phyloP scores from a whole-genome alignment of 2,113 vertebrate genomes.

The Montifringilla adamsi region DNA sequence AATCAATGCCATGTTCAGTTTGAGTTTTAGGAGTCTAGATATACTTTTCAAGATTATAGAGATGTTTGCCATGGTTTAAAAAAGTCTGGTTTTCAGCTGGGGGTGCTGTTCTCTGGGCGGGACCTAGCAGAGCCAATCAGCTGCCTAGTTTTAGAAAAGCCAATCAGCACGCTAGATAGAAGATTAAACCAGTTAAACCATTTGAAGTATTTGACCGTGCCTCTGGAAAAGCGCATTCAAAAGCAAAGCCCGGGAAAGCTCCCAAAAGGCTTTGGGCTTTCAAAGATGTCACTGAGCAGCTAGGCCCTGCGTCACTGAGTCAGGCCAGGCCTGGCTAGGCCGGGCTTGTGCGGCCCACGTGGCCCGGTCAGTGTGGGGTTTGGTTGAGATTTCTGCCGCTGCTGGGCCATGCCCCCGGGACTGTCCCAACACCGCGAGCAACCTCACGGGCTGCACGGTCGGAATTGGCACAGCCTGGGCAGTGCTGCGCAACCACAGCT shows the following conservation, averaged over 20 bases:
- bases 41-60: not conserved
- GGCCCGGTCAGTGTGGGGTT: fast-evolving
- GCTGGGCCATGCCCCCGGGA: not conserved
- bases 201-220: not conserved
- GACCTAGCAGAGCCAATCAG: not conserved
- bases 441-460: fast-evolving
- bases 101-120: not conserved
- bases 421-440: not conserved
- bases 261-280: not conserved
- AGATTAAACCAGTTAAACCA: not conserved
- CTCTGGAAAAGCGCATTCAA: not conserved
- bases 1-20: not conserved
- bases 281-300: not conserved
- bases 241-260: not conserved
- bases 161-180: not conserved
- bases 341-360: not conserved
- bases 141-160: not conserved
- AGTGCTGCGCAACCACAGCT: fast-evolving
- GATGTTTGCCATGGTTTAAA: not conserved
- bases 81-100: not conserved
- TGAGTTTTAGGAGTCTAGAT: not conserved
- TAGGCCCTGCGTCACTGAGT: fast-evolving
- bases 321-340: not conserved
- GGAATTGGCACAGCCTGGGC: not conserved
- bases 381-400: not conserved